A percentile compares a stretch with the other conserved stretches of the same genome.
These are phyloP conservation scores for Biston stratarius DNA, from an alignment of 2,888 invertebrate species.

Conservation along the genomic window DNA sequence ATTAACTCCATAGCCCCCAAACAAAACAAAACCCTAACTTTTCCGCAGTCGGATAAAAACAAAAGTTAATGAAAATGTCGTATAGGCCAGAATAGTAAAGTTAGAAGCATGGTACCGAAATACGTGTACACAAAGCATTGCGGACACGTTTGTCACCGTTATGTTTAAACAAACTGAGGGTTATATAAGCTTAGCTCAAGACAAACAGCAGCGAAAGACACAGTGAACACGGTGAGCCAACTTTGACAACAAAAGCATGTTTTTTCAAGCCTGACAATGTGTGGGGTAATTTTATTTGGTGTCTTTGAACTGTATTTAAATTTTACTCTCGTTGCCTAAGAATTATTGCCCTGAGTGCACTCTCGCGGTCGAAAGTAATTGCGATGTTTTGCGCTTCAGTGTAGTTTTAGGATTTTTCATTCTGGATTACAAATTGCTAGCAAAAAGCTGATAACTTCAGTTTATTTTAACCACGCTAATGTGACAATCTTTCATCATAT, in stretches of 20 bases:
- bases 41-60: too few relatives aligned
- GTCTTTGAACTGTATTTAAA: slow-evolving; percentile 7
- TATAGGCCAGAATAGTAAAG: neutral
- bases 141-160: slow-evolving; percentile 20
- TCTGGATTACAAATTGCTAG: neutral
- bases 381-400: neutral
- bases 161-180: slow-evolving; percentile 25
- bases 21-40: too few relatives aligned
- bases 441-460: neutral
- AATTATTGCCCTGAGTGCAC: neutral
- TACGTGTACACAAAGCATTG: slow-evolving; percentile 11
- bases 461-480: too few relatives aligned
- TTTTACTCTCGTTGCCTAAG: neutral
- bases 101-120: neutral
- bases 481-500: too few relatives aligned
- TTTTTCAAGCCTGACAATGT: neutral
- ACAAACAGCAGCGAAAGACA: slow-evolving; percentile 5
- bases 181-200: slow-evolving; percentile 25
- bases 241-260: slow-evolving; percentile 3
- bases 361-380: neutral
- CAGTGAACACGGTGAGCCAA: slow-evolving; percentile 7
- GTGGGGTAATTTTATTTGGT: neutral
- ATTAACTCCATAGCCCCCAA: too few relatives aligned
- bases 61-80: neutral
- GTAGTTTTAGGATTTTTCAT: neutral